Evolutionary conservation across 1,140 invertebrate genomes (phyloP).

Genomic region (Zaprionus tsacasi): DNA sequence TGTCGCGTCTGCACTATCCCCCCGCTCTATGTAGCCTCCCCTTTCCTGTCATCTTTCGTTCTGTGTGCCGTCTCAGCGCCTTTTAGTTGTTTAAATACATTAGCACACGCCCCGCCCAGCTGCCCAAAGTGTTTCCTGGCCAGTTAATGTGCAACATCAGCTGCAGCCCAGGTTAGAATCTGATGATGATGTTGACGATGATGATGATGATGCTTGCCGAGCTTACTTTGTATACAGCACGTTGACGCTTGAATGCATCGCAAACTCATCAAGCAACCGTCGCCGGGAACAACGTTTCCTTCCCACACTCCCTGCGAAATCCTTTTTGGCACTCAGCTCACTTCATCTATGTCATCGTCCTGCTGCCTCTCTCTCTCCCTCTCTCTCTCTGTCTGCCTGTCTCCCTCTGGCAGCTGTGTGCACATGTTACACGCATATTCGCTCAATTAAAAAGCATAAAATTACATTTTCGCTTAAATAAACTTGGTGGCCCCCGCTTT

Average conservation of each 20-base stretch:
- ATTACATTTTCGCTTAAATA: slow-evolving; percentile 81
- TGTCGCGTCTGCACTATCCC: neutral
- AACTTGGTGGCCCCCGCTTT: slow-evolving; percentile 52
- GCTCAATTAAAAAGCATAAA: slow-evolving; percentile 83
- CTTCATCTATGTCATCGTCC: slow-evolving; percentile 39
- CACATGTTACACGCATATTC: slow-evolving; percentile 78
- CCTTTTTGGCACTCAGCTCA: slow-evolving; percentile 35
- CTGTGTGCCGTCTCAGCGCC: slow-evolving; percentile 38
- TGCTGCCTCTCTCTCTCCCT: slow-evolving; percentile 1
- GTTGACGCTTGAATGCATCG: slow-evolving; percentile 75
- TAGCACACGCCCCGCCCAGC: slow-evolving; percentile 22
- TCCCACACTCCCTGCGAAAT: neutral
- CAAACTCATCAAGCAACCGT: slow-evolving; percentile 69
- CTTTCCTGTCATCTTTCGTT: neutral
- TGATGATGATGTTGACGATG: neutral
- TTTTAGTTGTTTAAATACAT: slow-evolving; percentile 66
- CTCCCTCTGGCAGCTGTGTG: slow-evolving; percentile 34
- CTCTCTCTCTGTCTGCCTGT: neutral
- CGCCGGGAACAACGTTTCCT: neutral
- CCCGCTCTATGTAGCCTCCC: too few species aligned
- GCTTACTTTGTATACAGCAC: slow-evolving; percentile 58
- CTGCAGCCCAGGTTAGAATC: slow-evolving; percentile 39
- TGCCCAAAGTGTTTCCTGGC: slow-evolving; percentile 33
- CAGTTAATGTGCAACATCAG: slow-evolving; percentile 57
- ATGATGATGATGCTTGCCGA: neutral